Conservation (phyloP, 2,888 invertebrate species). For the Halictus ligatus region DNA sequence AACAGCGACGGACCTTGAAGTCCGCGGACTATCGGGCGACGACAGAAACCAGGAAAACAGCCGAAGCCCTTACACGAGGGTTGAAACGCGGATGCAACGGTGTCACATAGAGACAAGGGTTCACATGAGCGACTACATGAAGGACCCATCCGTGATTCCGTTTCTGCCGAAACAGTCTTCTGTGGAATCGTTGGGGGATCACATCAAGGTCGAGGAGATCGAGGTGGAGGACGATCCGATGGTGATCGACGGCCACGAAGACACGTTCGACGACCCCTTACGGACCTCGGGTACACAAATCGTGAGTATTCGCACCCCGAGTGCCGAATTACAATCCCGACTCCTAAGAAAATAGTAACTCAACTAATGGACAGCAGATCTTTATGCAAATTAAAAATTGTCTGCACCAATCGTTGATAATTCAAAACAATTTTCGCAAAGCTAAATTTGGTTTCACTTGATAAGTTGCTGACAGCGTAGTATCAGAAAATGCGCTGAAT, state of each 20-base stretch:
- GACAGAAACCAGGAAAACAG: constrained; percentile 87
- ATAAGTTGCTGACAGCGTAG: no score
- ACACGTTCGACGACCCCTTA: constrained; percentile 73
- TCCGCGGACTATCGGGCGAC: constrained; percentile 88
- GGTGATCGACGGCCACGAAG: constrained; percentile 80
- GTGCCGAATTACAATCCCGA: neutral
- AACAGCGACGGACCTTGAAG: constrained; percentile 89
- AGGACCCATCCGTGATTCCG: constrained; percentile 68
- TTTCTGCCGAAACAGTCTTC: constrained; percentile 74
- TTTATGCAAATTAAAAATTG: no score
- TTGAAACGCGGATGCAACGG: constrained; percentile 74
- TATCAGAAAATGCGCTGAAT: no score
- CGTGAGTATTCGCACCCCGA: constrained; percentile 41
- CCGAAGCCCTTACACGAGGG: constrained; percentile 85
- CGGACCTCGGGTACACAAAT: constrained; percentile 65
- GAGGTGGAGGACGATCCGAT: constrained; percentile 82
- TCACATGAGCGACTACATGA: constrained; percentile 70
- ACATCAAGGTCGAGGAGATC: constrained; percentile 80
- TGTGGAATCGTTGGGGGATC: constrained; percentile 71
- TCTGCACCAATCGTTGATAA: no score
- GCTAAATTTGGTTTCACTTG: no score
- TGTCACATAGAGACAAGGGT: constrained; percentile 77
- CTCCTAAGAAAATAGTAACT: neutral
- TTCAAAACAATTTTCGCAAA: no score
- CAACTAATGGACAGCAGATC: neutral